Conservation (phyloP, 2,888 invertebrate species). For the Rotaria macrura region DNA sequence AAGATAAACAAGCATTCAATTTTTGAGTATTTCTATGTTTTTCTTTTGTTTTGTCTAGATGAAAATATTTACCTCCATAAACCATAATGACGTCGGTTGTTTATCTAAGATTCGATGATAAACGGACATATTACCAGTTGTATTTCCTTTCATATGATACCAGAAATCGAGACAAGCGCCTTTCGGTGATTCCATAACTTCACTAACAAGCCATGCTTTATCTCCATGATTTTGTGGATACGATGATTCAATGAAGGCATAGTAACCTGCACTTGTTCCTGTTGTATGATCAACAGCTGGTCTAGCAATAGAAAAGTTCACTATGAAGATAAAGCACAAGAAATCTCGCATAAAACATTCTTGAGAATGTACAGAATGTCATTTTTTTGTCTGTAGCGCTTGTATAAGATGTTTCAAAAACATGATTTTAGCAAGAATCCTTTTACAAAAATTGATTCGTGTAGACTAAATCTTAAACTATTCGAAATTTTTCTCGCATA, state of each 20-base stretch:
- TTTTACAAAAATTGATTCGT: too few species aligned
- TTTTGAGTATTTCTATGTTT: not conserved
- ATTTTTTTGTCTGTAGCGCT: too few species aligned
- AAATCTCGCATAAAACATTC: too few species aligned
- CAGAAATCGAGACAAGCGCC: conserved; percentile 23
- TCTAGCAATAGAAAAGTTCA: not conserved
- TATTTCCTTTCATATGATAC: conserved; percentile 25
- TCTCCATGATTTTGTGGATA: not conserved
- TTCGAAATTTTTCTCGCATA: too few species aligned
- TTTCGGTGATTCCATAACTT: conserved; percentile 23
- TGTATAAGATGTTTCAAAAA: too few species aligned
- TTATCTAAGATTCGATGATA: not conserved
- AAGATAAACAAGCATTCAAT: too few species aligned
- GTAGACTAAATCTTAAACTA: too few species aligned
- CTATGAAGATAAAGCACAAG: too few species aligned
- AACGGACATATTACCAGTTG: conserved; percentile 22
- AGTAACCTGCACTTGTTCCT: conserved; percentile 34
- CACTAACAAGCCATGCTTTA: conserved; percentile 29
- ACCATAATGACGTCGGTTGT: not conserved
- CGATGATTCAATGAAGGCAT: conserved; percentile 34
- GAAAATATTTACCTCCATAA: not conserved
- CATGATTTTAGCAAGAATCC: too few species aligned
- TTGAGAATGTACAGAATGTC: too few species aligned
- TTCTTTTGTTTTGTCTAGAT: not conserved
- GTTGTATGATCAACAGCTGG: conserved; percentile 35